Evolutionary conservation across 1,140 invertebrate species (phyloP), one percentile per base, ranked within the genome.

Genomic region (Drosophila persimilis): DNA sequence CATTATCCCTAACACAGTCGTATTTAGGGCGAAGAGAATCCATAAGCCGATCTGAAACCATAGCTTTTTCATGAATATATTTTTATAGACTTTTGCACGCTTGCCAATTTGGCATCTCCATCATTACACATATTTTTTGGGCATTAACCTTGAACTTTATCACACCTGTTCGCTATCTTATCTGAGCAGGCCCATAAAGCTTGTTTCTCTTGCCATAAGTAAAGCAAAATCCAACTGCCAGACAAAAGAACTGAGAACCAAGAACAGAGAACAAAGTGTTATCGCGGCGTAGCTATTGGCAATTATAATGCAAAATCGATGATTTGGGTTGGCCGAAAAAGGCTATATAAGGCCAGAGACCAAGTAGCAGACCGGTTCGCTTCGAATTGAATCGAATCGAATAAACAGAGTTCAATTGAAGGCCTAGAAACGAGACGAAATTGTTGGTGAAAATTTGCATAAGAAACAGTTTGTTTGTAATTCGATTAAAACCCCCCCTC

Each of bases 81-180:
- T 62, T 13, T 39, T 5, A 29, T 15, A 39, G 20, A 20, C 56
- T 55, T 69, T 57, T n/a, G 66, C 66, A 48, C 56, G 15, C 52
- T 69, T 15, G 8, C 45, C 51, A 70, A 69, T 48, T 70, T 70
- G 44, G 63, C 63, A 69, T 69, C 64, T 57, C 51, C 55, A 57
- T 43, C 66, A 31, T 70, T 70, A 70, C 52, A 69, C 51, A 35
- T 13, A 64, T 63, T 73, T 47, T 73, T 74, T 11, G 60, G 70
- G 47, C 52, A 53, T 65, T 74, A 80, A 86, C 80, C 77, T 85
- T 86, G 67, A 85, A 86, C 73, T 86, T 79, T 73, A 67, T 80
- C 67, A 56, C 74, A 58, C 73, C 63, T 73, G 63, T 2, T 51
- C 44, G 63, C 51, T 85, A 85, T 85, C 81, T 85, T 80, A 85